phyloP scores from a whole-genome alignment of 2,113 vertebrate genomes.

The Tyrannus savana region DNA sequence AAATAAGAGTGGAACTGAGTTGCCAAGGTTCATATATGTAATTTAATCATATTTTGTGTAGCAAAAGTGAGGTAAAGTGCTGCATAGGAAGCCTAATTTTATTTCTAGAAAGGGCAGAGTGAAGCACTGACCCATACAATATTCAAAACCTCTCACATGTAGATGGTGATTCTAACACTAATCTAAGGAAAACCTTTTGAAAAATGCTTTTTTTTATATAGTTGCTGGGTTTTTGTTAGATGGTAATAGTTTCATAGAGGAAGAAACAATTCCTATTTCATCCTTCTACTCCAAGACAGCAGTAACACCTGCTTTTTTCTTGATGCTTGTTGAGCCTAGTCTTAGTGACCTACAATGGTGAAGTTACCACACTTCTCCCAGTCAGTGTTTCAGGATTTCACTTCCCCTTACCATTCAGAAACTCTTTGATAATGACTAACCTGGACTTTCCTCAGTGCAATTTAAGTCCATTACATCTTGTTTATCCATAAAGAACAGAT shows the following conservation, averaged over 20 bases:
- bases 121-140: neutral
- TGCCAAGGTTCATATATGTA: neutral
- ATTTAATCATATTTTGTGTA: neutral
- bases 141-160: neutral
- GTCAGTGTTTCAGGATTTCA: neutral
- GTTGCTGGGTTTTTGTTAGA: neutral
- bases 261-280: neutral
- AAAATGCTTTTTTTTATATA: neutral
- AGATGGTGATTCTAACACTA: neutral
- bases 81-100: neutral
- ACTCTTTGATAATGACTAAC: neutral
- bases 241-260: neutral
- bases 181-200: neutral
- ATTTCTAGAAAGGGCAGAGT: neutral
- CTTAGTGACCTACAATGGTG: neutral
- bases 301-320: neutral
- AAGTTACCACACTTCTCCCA: neutral
- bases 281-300: neutral
- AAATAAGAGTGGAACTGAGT: neutral
- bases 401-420: neutral
- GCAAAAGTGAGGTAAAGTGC: neutral
- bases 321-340: neutral
- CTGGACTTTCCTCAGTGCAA: neutral
- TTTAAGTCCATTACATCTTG: neutral
- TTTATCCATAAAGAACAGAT: neutral